Evolutionary conservation across 2,113 vertebrate genomes (phyloP).

Genomic region (Puffinus mauretanicus): DNA sequence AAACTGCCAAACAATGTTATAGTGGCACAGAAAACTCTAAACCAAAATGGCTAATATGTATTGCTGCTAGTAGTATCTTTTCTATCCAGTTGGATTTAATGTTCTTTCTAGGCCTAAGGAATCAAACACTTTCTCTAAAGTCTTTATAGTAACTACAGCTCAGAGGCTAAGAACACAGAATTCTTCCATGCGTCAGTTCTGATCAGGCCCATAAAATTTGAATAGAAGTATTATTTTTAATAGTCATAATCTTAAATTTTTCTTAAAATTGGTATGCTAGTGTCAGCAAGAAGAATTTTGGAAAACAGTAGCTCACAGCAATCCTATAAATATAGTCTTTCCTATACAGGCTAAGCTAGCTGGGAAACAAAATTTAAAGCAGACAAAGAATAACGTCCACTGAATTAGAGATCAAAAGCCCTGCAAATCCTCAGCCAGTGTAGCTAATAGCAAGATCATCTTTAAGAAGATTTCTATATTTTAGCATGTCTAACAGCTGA

Average conservation of each 20-base stretch:
- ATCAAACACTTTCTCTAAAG: background rate
- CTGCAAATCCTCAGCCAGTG: background rate
- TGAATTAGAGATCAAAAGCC: background rate
- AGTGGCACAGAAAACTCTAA: background rate
- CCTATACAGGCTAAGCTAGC: background rate
- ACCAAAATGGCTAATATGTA: background rate
- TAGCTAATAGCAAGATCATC: background rate
- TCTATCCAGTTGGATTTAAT: background rate
- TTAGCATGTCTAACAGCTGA: background rate
- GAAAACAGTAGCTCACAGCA: background rate
- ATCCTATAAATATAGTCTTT: background rate
- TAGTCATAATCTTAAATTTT: background rate
- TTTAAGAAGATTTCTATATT: background rate
- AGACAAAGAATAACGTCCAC: background rate
- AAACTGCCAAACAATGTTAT: background rate
- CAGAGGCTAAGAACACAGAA: background rate
- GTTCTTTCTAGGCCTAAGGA: background rate
- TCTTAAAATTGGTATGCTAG: background rate
- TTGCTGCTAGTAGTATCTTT: background rate
- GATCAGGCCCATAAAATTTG: background rate
- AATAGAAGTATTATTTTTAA: background rate
- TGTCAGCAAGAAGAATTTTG: background rate
- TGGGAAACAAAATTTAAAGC: conserved; percentile 13
- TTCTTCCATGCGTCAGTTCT: background rate
- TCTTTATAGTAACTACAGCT: background rate